Base-by-base conservation (phyloP, 2,797 vertebrate genomes). In the Arrhamphus sclerolepis region DNA sequence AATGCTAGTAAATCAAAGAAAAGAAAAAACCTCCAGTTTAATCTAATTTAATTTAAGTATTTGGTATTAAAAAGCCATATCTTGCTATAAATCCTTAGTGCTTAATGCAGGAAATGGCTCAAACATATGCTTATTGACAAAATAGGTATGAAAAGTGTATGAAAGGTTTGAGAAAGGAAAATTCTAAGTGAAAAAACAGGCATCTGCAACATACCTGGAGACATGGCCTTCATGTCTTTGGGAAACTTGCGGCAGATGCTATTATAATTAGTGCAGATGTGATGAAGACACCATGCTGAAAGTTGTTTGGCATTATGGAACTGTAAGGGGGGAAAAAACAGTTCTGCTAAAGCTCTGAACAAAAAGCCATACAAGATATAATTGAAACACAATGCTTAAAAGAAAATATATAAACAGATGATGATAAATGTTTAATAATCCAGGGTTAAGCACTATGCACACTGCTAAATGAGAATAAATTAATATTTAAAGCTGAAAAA, bases 241-340 rank as follows among this genome's bases (percentile, higher is more conserved):
- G 95, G 95, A 78, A 95, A 96, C 84, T 95, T 95, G 86, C 94
- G 94, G 81, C 95, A 96, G 68, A 96, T 94, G 51, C 93, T 93
- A 64, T 97, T 96, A 86, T 96, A 97, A 89, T 96, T 96, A 80
- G 95, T 97, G 89, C 94, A 96, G 91, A 97, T 94, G 90, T 96
- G 94, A 79, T 97, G 95, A 52, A 96, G 93, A 88, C 95, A 96
- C 95, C 95, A 97, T 14, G 90, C 88, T 0, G 94, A 94, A 28
- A 96, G 78, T 71, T 97, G 95, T 83, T 86, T 93, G 53, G 94
- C 94, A 52, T 96, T 96, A 81, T 97, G 95, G 81, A 97, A 95
- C 95, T 96, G 81, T 1, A 52, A 62, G 49, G 56, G 4, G 7
- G 28, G 24, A 59, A 24, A 47, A 7, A 8, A 17, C n/a, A 38